Evolutionary conservation across 2,113 vertebrate genomes (phyloP).

Genomic region (Nematolebias whitei): DNA sequence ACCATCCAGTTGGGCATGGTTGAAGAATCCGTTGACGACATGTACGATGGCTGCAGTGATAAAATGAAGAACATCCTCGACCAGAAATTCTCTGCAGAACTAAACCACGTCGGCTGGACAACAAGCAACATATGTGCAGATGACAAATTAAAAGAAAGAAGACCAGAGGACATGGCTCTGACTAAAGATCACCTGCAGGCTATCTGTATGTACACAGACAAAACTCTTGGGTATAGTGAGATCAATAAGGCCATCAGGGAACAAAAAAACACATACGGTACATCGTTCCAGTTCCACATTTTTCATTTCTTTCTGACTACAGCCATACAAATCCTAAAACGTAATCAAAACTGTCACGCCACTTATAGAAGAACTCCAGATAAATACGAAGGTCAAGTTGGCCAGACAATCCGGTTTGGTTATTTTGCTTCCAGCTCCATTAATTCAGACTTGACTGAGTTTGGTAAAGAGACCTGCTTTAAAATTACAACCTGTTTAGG

Average conservation of each 20-base stretch:
- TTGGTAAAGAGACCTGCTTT: conserved; percentile 8
- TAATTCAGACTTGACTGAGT: background rate
- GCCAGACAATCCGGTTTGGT: conserved; percentile 5
- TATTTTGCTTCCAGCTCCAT: conserved; percentile 3
- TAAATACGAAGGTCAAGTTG: background rate
- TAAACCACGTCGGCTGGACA: background rate
- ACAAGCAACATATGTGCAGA: background rate
- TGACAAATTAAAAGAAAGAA: accelerated
- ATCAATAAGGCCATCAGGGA: background rate
- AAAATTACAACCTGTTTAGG: background rate
- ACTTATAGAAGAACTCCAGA: background rate
- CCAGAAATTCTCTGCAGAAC: background rate
- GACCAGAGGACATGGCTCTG: background rate
- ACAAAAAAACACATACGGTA: background rate
- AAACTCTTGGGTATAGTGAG: background rate
- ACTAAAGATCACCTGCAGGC: conserved; percentile 3
- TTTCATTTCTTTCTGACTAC: conserved; percentile 18
- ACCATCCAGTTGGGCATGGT: background rate
- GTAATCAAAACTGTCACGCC: background rate
- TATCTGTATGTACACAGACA: conserved; percentile 12
- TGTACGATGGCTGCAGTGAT: background rate
- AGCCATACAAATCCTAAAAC: conserved; percentile 1
- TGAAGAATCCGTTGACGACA: background rate
- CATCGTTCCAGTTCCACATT: conserved; percentile 1
- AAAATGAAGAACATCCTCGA: background rate